These are phyloP conservation scores for Mongoloraphidia duomilia DNA, from an alignment of 2,888 invertebrate genomes.

Conservation along the genomic window DNA sequence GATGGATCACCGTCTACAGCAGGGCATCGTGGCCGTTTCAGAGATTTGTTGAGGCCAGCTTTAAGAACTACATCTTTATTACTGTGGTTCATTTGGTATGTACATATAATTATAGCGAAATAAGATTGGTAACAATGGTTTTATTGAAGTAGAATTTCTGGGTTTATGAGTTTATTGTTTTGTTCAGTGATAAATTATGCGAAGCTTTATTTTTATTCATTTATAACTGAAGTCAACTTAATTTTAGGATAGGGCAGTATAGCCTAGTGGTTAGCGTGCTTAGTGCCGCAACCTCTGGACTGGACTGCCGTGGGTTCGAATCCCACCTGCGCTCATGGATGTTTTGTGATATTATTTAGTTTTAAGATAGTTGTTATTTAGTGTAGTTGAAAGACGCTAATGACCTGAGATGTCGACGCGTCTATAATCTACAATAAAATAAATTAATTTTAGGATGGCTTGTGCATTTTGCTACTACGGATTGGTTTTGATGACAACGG, in stretches of 20 bases:
- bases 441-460: conserved; percentile 50
- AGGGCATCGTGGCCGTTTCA: conserved; percentile 49
- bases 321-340: too few relatives aligned
- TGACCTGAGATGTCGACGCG: too few relatives aligned
- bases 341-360: too few relatives aligned
- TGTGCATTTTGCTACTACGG: conserved; percentile 95
- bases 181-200: background rate
- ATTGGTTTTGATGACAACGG: conserved; percentile 86
- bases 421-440: conserved; percentile 3
- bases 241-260: conserved; percentile 57
- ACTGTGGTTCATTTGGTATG: conserved; percentile 86
- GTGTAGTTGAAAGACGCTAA: too few relatives aligned
- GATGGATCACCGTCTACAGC: conserved; percentile 42
- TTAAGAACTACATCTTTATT: conserved; percentile 70
- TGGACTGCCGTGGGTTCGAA: too few relatives aligned
- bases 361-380: too few relatives aligned
- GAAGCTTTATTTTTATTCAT: too few relatives aligned
- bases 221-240: too few relatives aligned
- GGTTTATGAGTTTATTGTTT: background rate
- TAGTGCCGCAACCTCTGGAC: too few relatives aligned
- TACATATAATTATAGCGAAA: background rate
- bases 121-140: too few relatives aligned
- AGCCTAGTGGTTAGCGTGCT: too few relatives aligned
- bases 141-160: background rate
- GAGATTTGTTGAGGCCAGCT: conserved; percentile 63